Conservation (phyloP, 2,888 invertebrate species). For the Adineta ricciae region DNA sequence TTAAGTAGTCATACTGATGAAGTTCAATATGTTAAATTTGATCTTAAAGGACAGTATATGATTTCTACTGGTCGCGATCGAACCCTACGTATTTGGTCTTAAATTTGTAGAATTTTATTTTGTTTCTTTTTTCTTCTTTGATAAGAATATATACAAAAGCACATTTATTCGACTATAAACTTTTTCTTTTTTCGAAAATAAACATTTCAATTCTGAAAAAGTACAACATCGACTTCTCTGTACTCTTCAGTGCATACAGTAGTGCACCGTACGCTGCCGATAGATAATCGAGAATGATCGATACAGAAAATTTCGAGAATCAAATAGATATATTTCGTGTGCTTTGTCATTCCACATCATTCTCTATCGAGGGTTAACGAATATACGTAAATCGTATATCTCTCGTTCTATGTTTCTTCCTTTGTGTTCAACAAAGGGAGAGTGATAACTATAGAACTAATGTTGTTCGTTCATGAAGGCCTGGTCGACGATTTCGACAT, state of each 20-base stretch:
- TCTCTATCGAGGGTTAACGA: too few species aligned
- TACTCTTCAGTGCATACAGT: too few species aligned
- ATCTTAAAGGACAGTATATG: slow-evolving; percentile 29
- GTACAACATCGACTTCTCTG: too few species aligned
- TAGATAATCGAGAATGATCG: too few species aligned
- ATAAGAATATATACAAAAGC: neutral
- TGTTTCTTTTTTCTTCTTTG: neutral
- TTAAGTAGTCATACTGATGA: slow-evolving; percentile 49
- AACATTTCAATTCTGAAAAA: neutral
- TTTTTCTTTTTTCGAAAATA: neutral
- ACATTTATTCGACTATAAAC: neutral
- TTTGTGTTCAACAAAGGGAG: neutral
- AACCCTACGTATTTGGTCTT: slow-evolving; percentile 32
- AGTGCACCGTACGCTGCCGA: too few species aligned
- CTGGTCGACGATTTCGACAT: neutral
- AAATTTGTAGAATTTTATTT: slow-evolving; percentile 25
- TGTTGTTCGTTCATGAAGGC: neutral
- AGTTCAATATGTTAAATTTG: slow-evolving; percentile 47
- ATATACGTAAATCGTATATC: too few species aligned
- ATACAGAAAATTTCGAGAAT: too few species aligned
- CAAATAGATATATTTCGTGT: too few species aligned
- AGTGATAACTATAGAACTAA: neutral
- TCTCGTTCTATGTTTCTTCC: too few species aligned
- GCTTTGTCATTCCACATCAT: too few species aligned
- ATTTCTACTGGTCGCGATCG: slow-evolving; percentile 28